phyloP scores from a whole-genome alignment of 1,140 invertebrate genomes.

The Apis dorsata region DNA sequence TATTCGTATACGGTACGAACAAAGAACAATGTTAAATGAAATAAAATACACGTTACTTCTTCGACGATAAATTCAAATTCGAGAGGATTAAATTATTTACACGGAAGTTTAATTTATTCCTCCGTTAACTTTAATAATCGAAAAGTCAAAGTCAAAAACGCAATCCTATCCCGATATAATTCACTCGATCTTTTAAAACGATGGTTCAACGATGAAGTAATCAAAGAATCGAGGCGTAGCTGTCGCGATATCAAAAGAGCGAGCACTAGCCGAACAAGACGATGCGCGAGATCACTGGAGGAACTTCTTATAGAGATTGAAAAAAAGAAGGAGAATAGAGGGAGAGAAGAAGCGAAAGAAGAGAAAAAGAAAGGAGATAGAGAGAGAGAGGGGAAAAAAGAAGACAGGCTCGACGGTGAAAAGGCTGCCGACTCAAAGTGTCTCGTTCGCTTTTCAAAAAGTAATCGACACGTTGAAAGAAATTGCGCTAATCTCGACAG shows the following conservation, averaged over 20 bases:
- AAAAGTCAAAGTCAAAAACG: background rate
- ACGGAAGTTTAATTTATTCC: background rate
- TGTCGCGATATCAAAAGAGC: constrained; percentile 15
- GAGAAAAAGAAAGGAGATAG: constrained; percentile 7
- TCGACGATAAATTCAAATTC: background rate
- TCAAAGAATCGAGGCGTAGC: background rate
- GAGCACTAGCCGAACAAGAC: constrained; percentile 22
- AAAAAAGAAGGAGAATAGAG: background rate
- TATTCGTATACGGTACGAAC: background rate
- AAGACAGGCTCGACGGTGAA: constrained; percentile 9
- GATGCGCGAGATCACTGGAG: background rate
- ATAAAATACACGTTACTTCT: background rate
- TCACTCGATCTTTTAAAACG: background rate
- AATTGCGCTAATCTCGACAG: constrained; percentile 41
- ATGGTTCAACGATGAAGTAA: constrained; percentile 17
- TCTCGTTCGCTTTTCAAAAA: constrained; percentile 49
- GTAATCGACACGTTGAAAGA: constrained; percentile 42
- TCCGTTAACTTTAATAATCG: background rate
- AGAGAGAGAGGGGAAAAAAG: background rate
- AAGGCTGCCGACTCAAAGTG: constrained; percentile 41
- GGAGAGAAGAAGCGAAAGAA: background rate
- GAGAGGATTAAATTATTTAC: background rate
- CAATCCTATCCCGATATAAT: background rate
- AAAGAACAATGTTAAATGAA: background rate
- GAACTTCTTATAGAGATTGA: constrained; percentile 23